Percentiles rank a stretch among this genome's conserved stretches.
These are phyloP conservation scores for Hippopotamus amphibius DNA, from an alignment of 2,113 vertebrate genomes.

Conservation along the genomic window DNA sequence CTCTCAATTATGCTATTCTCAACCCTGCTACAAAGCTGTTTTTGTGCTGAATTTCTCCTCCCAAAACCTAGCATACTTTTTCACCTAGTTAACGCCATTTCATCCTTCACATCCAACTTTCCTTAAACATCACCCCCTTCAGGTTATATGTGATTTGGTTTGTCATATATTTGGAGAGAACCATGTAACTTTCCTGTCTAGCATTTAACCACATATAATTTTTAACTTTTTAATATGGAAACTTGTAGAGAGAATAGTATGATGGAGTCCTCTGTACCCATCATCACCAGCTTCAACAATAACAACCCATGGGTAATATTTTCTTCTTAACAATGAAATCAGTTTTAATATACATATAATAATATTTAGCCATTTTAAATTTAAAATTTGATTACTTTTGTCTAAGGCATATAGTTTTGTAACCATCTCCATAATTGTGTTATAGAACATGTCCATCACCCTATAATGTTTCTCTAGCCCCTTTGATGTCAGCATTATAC, in stretches of 20 bases:
- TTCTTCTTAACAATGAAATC: background rate
- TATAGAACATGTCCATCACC: background rate
- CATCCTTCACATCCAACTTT: background rate
- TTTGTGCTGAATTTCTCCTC: background rate
- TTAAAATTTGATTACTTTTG: background rate
- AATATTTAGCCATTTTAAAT: background rate
- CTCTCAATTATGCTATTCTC: background rate
- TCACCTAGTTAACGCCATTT: background rate
- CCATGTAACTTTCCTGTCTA: background rate
- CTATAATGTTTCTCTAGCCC: background rate
- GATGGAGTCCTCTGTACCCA: background rate
- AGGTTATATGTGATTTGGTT: background rate
- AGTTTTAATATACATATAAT: background rate
- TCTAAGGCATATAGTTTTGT: background rate
- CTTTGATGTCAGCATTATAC: background rate
- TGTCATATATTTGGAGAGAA: background rate
- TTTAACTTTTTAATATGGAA: background rate
- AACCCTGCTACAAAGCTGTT: background rate
- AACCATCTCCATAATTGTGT: background rate
- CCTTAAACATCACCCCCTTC: background rate
- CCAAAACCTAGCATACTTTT: background rate
- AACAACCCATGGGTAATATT: background rate
- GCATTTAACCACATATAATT: background rate
- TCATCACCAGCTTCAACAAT: background rate
- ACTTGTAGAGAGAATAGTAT: background rate